Percentiles rank a stretch among this genome's conserved stretches.
Evolutionary conservation across 2,797 vertebrate genomes (phyloP).

Genomic region (Threskiornis aethiopicus): DNA sequence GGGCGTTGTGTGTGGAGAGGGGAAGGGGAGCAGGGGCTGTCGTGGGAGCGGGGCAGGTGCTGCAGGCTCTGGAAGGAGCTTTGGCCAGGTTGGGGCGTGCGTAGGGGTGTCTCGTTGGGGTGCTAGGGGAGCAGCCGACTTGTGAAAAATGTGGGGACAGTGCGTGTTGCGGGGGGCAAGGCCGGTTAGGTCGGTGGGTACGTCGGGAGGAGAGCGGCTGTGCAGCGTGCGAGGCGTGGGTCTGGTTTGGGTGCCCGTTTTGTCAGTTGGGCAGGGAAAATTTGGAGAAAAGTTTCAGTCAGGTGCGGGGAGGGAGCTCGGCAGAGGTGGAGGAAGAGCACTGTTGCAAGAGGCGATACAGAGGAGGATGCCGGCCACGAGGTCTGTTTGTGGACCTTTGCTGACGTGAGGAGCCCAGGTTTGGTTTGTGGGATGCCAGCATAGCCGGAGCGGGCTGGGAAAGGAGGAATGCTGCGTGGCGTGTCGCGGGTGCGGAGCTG

Average conservation of each 20-base stretch:
- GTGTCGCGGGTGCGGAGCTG: fast-evolving
- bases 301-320: neutral
- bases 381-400: fast-evolving
- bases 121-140: neutral
- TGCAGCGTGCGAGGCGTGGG: too few relatives aligned
- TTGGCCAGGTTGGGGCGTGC: neutral
- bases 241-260: neutral
- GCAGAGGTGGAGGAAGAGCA: neutral
- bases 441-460: fast-evolving
- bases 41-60: neutral
- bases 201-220: neutral
- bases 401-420: neutral
- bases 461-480: fast-evolving
- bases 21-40: neutral
- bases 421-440: neutral
- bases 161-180: too few relatives aligned
- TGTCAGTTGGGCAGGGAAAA: neutral
- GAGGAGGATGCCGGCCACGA: neutral
- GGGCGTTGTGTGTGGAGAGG: fast-evolving
- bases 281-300: fast-evolving
- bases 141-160: neutral
- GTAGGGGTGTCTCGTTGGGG: neutral
- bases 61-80: neutral
- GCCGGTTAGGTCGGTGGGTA: neutral
- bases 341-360: fast-evolving